Conservation (phyloP, 1,140 invertebrate species). For the Eupeodes corollae region DNA sequence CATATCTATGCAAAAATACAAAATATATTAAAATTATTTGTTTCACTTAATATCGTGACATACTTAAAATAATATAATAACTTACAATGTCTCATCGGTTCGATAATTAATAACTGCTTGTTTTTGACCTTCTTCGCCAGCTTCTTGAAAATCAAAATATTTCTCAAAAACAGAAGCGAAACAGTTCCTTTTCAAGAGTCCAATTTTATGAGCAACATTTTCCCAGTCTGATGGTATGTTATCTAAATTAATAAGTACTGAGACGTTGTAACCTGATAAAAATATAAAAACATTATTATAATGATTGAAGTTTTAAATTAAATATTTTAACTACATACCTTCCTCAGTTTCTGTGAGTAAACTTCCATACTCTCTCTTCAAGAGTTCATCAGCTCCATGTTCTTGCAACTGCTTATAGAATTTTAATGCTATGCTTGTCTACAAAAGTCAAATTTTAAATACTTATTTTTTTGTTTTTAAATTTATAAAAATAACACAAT, state of each 20-base stretch:
- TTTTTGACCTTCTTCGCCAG: conserved; percentile 78
- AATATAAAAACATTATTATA: too few species aligned
- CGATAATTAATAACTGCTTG: conserved; percentile 96
- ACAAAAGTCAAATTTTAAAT: conserved; percentile 20
- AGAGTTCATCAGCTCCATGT: conserved; percentile 93
- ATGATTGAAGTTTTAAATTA: not conserved
- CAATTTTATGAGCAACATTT: conserved; percentile 79
- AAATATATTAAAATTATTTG: conserved; percentile 1
- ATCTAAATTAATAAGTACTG: conserved; percentile 85
- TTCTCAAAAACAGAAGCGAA: conserved; percentile 99
- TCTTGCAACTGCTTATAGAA: conserved; percentile 98
- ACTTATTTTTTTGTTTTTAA: not conserved
- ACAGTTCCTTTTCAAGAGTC: conserved; percentile 93
- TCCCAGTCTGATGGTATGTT: conserved; percentile 86
- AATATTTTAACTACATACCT: conserved; percentile 50
- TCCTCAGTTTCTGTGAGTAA: conserved; percentile 72
- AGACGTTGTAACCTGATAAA: conserved; percentile 79
- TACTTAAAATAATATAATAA: conserved; percentile 10
- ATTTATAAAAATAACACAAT: not conserved
- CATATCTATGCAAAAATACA: conserved; percentile 59
- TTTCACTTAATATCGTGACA: not conserved
- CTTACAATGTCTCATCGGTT: conserved; percentile 98
- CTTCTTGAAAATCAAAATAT: conserved; percentile 97
- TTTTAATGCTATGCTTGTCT: conserved; percentile 97
- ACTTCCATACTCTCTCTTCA: conserved; percentile 82